phyloP scores from a whole-genome alignment of 2,797 vertebrate genomes.

The Chromobotia macracanthus region DNA sequence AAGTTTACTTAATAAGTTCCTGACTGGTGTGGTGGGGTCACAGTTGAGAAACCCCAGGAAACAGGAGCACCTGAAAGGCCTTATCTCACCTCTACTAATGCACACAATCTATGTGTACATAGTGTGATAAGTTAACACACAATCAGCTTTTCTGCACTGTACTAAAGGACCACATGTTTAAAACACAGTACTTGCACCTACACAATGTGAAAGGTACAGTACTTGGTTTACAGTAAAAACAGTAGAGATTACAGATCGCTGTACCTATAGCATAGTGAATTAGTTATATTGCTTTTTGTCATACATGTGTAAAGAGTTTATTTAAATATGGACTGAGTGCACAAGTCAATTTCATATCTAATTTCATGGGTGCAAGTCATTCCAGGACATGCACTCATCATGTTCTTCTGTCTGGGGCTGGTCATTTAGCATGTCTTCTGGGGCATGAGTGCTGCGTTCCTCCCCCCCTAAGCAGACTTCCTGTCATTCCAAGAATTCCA shows the following conservation, averaged over 20 bases:
- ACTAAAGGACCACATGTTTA: neutral
- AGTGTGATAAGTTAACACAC: slow-evolving; percentile 30
- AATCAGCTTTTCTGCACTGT: neutral
- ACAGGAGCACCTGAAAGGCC: slow-evolving; percentile 49
- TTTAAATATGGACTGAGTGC: neutral
- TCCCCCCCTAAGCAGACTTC: slow-evolving; percentile 51
- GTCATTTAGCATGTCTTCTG: slow-evolving; percentile 32
- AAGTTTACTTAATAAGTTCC: slow-evolving; percentile 23
- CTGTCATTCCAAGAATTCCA: slow-evolving; percentile 67
- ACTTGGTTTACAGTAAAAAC: neutral
- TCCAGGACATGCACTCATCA: slow-evolving; percentile 47
- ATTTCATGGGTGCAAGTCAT: slow-evolving; percentile 7
- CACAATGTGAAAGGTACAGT: neutral
- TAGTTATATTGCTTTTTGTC: neutral
- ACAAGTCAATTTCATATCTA: neutral
- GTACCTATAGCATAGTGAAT: neutral
- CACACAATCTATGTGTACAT: slow-evolving; percentile 29
- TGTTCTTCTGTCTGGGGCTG: slow-evolving; percentile 33
- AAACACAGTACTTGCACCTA: neutral
- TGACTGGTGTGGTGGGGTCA: slow-evolving; percentile 12
- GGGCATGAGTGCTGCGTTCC: slow-evolving; percentile 44
- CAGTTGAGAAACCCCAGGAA: slow-evolving; percentile 54
- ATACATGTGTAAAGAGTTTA: neutral
- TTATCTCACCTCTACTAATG: slow-evolving; percentile 43
- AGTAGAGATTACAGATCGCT: neutral